Base-by-base conservation (phyloP, 2,113 vertebrate species). In the Caloenas nicobarica region DNA sequence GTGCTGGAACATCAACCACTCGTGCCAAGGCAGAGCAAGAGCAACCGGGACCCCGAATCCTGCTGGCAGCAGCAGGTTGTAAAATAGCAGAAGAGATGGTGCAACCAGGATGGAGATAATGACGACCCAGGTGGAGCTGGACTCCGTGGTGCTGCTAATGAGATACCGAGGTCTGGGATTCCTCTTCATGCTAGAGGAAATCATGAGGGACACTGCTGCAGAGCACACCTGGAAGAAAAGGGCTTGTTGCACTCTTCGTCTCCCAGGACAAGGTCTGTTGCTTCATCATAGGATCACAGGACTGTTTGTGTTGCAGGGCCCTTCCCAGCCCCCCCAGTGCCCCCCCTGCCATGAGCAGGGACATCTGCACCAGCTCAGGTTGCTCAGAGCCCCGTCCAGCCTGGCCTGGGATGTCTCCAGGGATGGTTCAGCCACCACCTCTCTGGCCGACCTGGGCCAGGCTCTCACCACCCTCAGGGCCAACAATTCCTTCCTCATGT, bases 41-140 rank as follows among this genome's bases (percentile, higher is more conserved):
- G 19, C 31, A 80, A 44, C 3, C 0, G 1, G 36, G 58, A 15
- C 61, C 54, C 58, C 0, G 0, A 60, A 64, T 13, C n/a, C 80
- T 23, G 21, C 34, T 3, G 25, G 58, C 7, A 12, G 34, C 21
- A 2, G 36, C 8, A 19, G 60, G 42, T 7, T n/a, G 54, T 48
- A 62, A 58, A 82, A 24, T 65, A n/a, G 82, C 29, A 57, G 51
- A 6, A 81, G 34, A 26, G 42, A 23, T 0, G 42, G 33, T 13
- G 36, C 0, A 11, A 54, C 46, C 69, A 15, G 1, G 4, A 3
- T 0, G 1, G 46, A 53, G 51, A 7, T 14, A 13, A 51, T 0
- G 13, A 62, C 24, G 26, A 11, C 26, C 26, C 15, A 4, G 53
- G 36, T 1, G 1, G 17, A 86, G 70, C 51, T 26, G 69, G 56